phyloP scores from a whole-genome alignment of 1,140 invertebrate genomes.

The Aphis craccivora region DNA sequence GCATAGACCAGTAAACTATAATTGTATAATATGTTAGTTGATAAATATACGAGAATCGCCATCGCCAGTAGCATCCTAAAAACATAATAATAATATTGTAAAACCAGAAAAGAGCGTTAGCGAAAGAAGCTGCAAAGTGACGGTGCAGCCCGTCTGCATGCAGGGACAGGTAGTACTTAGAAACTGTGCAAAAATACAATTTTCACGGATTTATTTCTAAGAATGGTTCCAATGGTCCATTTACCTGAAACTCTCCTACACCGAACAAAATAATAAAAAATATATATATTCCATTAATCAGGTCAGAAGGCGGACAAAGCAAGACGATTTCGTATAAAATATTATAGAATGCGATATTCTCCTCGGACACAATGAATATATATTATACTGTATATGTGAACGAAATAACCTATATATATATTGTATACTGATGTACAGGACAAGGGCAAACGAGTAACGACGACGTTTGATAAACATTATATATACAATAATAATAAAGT shows the following conservation, averaged over 20 bases:
- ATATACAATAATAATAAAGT: not conserved
- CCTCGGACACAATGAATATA: not conserved
- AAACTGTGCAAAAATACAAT: not conserved
- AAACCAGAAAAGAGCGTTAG: not conserved
- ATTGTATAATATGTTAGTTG: not conserved
- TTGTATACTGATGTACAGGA: not conserved
- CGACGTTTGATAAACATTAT: not conserved
- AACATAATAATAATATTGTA: not conserved
- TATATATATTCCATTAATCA: not conserved
- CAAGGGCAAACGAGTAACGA: constrained; percentile 5
- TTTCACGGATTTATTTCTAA: not conserved
- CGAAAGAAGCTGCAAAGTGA: not conserved
- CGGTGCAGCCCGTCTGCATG: not conserved
- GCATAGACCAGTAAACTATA: not conserved
- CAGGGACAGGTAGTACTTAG: not conserved
- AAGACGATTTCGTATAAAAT: not conserved
- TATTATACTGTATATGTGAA: not conserved
- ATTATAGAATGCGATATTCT: not conserved
- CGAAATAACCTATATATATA: not conserved
- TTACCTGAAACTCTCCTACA: not conserved
- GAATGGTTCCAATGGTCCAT: not conserved
- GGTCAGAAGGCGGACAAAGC: not conserved
- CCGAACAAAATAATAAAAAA: not conserved
- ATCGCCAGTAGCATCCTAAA: not conserved
- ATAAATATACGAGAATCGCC: not conserved